A percentile compares a stretch with the other conserved stretches of the same genome.
Evolutionary conservation across 1,140 invertebrate species (phyloP).

Genomic region (Bombus breviceps): DNA sequence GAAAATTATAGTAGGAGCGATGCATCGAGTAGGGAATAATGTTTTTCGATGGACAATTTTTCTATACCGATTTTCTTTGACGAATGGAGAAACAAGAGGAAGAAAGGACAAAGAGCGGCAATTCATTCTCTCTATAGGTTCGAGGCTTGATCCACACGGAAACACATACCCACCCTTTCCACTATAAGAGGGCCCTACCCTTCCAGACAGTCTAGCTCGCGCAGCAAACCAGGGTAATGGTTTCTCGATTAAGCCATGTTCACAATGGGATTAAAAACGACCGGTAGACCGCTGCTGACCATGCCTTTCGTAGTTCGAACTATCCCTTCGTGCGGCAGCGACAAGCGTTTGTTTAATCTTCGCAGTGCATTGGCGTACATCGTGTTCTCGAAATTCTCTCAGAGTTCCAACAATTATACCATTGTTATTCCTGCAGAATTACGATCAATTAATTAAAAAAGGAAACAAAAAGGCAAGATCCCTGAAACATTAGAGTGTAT

Average conservation of each 20-base stretch:
- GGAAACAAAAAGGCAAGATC: neutral
- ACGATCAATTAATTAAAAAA: neutral
- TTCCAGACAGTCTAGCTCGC: conserved; percentile 72
- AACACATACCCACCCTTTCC: conserved; percentile 63
- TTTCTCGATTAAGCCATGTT: conserved; percentile 79
- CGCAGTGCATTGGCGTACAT: conserved; percentile 14
- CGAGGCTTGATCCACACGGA: conserved; percentile 59
- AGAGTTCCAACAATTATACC: neutral
- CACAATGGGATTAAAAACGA: conserved; percentile 82
- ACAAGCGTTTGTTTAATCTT: conserved; percentile 58
- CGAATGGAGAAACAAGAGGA: neutral
- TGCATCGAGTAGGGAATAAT: neutral
- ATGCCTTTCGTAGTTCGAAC: conserved; percentile 75
- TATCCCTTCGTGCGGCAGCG: conserved; percentile 66
- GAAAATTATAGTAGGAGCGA: neutral
- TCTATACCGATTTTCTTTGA: neutral
- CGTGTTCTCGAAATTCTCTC: neutral
- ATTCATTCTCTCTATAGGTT: conserved; percentile 61
- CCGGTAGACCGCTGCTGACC: conserved; percentile 80
- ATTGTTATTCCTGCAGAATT: neutral
- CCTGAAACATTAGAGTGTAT: no score
- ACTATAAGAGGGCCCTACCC: conserved; percentile 63
- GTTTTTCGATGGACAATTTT: neutral
- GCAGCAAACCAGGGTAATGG: conserved; percentile 78
- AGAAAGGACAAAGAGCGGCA: conserved; percentile 56